Evolutionary conservation across 2,888 invertebrate species (phyloP), one percentile per base, ranked within the genome.

Genomic region (Hyposoter dolosus): DNA sequence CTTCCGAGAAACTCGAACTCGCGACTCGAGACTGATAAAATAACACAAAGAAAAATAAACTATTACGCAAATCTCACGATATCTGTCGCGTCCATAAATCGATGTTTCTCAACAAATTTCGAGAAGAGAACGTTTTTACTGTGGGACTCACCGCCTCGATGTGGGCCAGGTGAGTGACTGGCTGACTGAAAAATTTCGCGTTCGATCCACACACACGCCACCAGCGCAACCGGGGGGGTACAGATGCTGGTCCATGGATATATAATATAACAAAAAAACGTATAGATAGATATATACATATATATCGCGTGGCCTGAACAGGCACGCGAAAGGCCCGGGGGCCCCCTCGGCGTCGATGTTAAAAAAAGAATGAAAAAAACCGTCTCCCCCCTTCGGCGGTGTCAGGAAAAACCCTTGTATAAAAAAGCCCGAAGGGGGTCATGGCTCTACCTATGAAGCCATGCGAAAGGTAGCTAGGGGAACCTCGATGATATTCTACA

Each of bases 121-220:
- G 75, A 40, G 53, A 50, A 60, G 63, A 12, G 84, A 76, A n/a
- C 43, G 43, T 89, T 89, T 89, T 88, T 89, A 88, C 89, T 88
- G 40, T 68, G 89, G 90, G 88, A 86, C 90, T 88, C 90, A 89
- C 93, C 91, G 90, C 89, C 88, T 90, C 90, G 92, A 91, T 89
- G 91, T 92, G 90, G 92, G 90, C 93, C 93, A 93, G 93, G 93
- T 93, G 93, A 93, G 92, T 93, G 93, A 93, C 93, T 93, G 92
- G 91, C 93, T 91, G 88, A 88, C 91, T 92, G 93, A 93, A 93
- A 93, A 93, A 92, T 93, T 92, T 90, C 89, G 91, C 93, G 91
- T 91, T 91, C 93, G 91, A 91, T 91, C 90, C 89, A 89, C 82
- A 66, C 84, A 76, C 79, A 68, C 76, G 79, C 80, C 77, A 56